Evolutionary conservation across 92 coral and sea anemone genomes (phyloP).

Genomic region (Chrysogorgia sp.): DNA sequence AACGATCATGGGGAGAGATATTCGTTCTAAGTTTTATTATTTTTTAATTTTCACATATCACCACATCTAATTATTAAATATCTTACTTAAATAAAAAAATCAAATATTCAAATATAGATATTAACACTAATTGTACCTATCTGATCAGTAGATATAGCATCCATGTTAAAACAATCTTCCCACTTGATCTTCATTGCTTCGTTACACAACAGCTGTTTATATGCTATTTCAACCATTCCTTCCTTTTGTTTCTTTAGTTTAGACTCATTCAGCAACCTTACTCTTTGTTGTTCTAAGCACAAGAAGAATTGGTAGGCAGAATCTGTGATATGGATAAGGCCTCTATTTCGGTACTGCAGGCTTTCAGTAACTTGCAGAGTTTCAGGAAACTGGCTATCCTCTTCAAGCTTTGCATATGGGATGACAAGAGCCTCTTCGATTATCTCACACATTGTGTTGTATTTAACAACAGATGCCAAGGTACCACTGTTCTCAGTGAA

Average conservation of each 20-base stretch:
- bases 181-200: slow-evolving; percentile 30
- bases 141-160: no score
- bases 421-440: slow-evolving; percentile 44
- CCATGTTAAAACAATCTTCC: slow-evolving; percentile 37
- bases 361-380: slow-evolving; percentile 51
- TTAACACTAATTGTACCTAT: no score
- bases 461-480: slow-evolving; percentile 21
- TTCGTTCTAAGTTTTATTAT: no score
- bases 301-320: slow-evolving; percentile 35
- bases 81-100: no score
- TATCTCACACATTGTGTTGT: not conserved
- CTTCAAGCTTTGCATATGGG: slow-evolving; percentile 26
- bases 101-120: no score
- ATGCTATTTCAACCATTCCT: slow-evolving; percentile 2
- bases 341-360: slow-evolving; percentile 34
- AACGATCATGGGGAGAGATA: no score
- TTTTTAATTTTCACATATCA: no score
- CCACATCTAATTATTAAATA: no score
- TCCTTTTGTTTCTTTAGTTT: slow-evolving; percentile 29
- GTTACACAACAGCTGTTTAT: not conserved
- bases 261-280: slow-evolving; percentile 15
- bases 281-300: slow-evolving; percentile 15
- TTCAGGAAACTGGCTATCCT: slow-evolving; percentile 6
- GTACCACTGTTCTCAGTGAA: slow-evolving; percentile 1
- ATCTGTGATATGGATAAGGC: slow-evolving; percentile 42